These are phyloP conservation scores for Mimumesa dahlbomi DNA, from an alignment of 2,888 invertebrate species.

Conservation along the genomic window DNA sequence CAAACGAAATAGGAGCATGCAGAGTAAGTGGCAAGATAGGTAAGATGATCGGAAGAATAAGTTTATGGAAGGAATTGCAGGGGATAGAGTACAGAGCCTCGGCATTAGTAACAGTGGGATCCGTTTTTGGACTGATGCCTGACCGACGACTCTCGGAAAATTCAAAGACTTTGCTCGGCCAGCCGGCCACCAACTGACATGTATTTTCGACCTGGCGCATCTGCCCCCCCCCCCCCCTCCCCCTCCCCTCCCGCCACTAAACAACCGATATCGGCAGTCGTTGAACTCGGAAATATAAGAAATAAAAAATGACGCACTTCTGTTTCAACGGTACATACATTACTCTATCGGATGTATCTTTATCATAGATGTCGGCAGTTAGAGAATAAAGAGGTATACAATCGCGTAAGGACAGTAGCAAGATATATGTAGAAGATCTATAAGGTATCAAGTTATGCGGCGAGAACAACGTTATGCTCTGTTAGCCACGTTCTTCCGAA, in stretches of 20 bases:
- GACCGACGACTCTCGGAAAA: constrained; percentile 77
- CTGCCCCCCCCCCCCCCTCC: neutral
- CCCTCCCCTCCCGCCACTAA: neutral
- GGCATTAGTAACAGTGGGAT: constrained; percentile 39
- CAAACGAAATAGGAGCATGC: too few relatives aligned
- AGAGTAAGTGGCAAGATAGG: neutral
- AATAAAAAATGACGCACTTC: constrained; percentile 4
- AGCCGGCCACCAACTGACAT: constrained; percentile 63
- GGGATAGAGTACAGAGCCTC: constrained; percentile 30
- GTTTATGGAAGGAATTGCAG: constrained; percentile 39
- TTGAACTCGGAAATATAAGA: constrained; percentile 24
- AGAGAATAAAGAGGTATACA: too few relatives aligned
- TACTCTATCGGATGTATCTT: too few relatives aligned
- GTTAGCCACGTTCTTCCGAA: too few relatives aligned
- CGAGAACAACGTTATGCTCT: too few relatives aligned
- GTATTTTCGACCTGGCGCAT: constrained; percentile 75
- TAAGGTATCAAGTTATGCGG: too few relatives aligned
- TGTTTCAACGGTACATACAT: too few relatives aligned
- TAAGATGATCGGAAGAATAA: too few relatives aligned
- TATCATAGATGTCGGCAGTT: too few relatives aligned
- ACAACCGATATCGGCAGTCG: constrained; percentile 18
- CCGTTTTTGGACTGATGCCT: constrained; percentile 76
- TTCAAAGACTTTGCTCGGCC: constrained; percentile 74
- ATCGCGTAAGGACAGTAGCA: too few relatives aligned
- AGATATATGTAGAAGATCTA: too few relatives aligned